phyloP scores from a whole-genome alignment of 2,113 vertebrate genomes.

The Axis porcinus region DNA sequence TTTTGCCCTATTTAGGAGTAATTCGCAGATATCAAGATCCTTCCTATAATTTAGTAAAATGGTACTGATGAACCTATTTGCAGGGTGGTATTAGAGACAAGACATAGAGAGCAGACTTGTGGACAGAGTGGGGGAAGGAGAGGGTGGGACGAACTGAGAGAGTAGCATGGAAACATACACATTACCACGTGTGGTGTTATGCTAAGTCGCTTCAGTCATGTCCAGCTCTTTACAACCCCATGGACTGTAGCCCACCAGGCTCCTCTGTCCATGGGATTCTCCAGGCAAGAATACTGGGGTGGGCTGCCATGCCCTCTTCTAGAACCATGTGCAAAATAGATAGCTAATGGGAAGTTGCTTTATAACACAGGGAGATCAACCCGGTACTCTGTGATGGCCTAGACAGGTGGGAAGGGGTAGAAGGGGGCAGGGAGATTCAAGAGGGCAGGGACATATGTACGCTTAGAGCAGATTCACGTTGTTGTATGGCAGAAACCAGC shows the following conservation, averaged over 20 bases:
- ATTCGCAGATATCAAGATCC: background rate
- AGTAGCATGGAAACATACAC: background rate
- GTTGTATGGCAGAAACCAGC: background rate
- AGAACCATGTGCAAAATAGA: background rate
- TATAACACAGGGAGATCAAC: background rate
- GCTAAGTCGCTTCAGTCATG: background rate
- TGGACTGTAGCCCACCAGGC: background rate
- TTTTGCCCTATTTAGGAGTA: background rate
- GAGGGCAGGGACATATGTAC: background rate
- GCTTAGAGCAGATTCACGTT: background rate
- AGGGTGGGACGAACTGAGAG: background rate
- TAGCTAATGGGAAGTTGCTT: background rate
- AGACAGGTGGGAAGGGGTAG: background rate
- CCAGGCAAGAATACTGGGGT: background rate
- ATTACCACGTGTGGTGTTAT: rapidly evolving
- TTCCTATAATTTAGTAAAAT: background rate
- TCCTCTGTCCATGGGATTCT: background rate
- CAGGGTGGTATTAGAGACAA: background rate
- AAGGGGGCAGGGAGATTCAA: background rate
- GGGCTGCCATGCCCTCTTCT: background rate
- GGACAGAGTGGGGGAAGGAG: background rate
- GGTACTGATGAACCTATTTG: background rate
- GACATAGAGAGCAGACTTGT: background rate
- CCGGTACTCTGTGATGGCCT: background rate
- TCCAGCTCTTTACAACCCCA: background rate